phyloP scores from a whole-genome alignment of 2,888 invertebrate species.

The Tetranychus truncatus region DNA sequence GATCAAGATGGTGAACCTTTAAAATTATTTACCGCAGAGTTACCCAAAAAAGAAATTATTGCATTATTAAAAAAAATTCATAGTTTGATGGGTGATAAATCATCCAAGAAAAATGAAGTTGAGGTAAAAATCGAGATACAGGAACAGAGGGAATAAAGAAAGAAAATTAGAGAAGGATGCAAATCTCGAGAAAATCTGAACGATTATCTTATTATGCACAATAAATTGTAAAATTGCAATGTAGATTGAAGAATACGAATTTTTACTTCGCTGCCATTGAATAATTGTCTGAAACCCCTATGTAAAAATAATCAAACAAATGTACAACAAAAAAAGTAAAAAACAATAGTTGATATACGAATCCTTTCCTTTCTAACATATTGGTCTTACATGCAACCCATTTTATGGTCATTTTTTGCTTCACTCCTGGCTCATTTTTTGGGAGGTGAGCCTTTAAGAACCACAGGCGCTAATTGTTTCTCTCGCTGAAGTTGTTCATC shows the following conservation, averaged over 20 bases:
- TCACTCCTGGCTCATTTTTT: not conserved
- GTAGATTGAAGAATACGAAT: too few species aligned
- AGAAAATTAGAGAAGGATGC: too few species aligned
- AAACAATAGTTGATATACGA: too few species aligned
- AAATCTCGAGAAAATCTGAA: too few species aligned
- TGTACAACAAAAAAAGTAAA: too few species aligned
- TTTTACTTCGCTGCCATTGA: too few species aligned
- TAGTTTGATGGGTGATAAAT: not conserved
- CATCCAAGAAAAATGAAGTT: not conserved
- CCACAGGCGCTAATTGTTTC: conserved; percentile 18
- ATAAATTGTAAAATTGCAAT: too few species aligned
- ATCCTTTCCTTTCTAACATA: not conserved
- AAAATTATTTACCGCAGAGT: not conserved
- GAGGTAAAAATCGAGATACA: too few species aligned
- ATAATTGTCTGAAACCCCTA: too few species aligned
- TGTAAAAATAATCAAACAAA: too few species aligned
- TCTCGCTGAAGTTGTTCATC: conserved; percentile 12
- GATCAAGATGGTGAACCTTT: not conserved
- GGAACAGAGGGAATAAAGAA: too few species aligned
- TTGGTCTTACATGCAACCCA: not conserved
- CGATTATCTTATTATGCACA: too few species aligned
- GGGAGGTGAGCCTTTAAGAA: not conserved
- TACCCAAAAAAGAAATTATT: not conserved
- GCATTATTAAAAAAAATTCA: not conserved
- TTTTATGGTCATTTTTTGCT: not conserved